phyloP scores from a whole-genome alignment of 2,797 vertebrate species.

The Acrossocheilus wenchowensis region DNA sequence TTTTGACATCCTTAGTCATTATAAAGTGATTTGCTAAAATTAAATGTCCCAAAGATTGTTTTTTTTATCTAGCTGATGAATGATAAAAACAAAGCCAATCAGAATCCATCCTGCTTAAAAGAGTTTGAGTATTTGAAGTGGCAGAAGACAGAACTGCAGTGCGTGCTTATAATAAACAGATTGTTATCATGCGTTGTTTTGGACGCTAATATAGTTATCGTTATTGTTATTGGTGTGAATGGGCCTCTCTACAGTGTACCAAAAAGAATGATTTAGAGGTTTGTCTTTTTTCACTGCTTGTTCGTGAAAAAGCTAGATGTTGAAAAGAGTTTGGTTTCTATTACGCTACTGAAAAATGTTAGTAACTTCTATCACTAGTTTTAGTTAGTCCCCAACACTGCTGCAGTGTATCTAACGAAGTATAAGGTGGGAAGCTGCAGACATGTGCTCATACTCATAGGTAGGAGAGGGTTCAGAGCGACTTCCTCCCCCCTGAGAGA shows the following conservation, averaged over 20 bases:
- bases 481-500: slow-evolving; percentile 93
- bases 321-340: not conserved
- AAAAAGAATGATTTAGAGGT: not conserved
- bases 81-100: not conserved
- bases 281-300: not conserved
- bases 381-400: slow-evolving; percentile 42
- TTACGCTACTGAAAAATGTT: not conserved
- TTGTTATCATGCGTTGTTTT: not conserved
- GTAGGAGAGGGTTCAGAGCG: slow-evolving; percentile 95
- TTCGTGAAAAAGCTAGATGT: not conserved
- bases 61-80: not conserved
- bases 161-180: not conserved
- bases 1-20: not conserved
- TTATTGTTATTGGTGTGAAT: not conserved
- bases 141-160: not conserved
- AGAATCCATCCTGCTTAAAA: not conserved
- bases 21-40: not conserved
- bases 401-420: slow-evolving; percentile 62
- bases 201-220: not conserved
- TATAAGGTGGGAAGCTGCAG: slow-evolving; percentile 90
- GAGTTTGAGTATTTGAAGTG: not conserved
- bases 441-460: slow-evolving; percentile 93
- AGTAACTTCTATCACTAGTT: not conserved
- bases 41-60: too few species aligned
- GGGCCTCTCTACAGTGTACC: not conserved